A percentile compares a stretch with the other conserved stretches of the same genome.
These are phyloP conservation scores for Suillia variegata DNA, from an alignment of 2,888 invertebrate species.

Conservation along the genomic window DNA sequence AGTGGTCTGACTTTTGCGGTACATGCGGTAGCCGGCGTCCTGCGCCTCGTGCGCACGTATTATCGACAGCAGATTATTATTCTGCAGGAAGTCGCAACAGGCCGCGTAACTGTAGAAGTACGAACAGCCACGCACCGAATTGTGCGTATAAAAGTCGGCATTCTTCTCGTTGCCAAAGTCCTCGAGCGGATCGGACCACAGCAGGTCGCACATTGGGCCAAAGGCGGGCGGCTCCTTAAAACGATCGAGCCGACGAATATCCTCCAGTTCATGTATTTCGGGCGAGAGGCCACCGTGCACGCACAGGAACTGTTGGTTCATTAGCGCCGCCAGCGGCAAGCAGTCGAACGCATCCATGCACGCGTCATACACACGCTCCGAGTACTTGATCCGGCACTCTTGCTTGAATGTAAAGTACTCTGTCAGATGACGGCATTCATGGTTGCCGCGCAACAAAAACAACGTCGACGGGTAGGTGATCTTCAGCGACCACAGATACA, in stretches of 20 bases:
- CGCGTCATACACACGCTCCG: conserved; percentile 98
- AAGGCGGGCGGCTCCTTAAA: conserved; percentile 99
- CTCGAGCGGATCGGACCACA: conserved; percentile 99
- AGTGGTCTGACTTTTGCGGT: conserved; percentile 99
- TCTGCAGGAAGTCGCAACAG: conserved; percentile 99
- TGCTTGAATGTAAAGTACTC: conserved; percentile 99
- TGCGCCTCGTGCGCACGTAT: conserved; percentile 99
- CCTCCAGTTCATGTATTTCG: conserved; percentile 98
- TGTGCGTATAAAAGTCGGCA: conserved; percentile 99
- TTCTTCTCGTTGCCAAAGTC: conserved; percentile 98
- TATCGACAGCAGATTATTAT: conserved; percentile 99
- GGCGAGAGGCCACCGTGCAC: conserved; percentile 99
- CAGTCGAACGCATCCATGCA: conserved; percentile 99
- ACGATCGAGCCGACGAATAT: conserved; percentile 96
- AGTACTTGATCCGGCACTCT: conserved; percentile 99
- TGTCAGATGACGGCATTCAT: conserved; percentile 99
- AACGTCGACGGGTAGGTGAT: conserved; percentile 97
- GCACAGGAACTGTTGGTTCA: conserved; percentile 99
- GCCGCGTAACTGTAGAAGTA: conserved; percentile 99
- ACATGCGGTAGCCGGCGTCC: conserved; percentile 98
- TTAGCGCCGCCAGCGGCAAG: conserved; percentile 96
- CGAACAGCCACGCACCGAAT: conserved; percentile 98
- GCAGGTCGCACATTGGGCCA: conserved; percentile 98
- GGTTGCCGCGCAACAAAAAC: conserved; percentile 98
- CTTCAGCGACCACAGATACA: conserved; percentile 99